Conservation (phyloP, 2,797 vertebrate species). For the Pantherophis alleghaniensis region DNA sequence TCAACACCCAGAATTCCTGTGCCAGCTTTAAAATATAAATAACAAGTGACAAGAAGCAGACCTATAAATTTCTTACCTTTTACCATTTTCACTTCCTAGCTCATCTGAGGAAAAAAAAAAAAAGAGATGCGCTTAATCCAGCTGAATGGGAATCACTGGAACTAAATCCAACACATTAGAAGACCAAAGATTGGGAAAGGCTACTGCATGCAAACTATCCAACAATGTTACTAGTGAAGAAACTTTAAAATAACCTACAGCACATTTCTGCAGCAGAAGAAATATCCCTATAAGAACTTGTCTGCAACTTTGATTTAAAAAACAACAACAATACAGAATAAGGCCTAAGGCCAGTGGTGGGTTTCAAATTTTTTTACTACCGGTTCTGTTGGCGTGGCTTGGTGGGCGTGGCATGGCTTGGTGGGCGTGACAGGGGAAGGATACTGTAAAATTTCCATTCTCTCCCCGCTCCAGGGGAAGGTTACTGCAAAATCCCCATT, state of each 20-base stretch:
- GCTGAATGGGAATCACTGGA: background rate
- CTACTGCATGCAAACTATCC: background rate
- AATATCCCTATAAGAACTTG: background rate
- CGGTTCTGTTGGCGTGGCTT: too few relatives aligned
- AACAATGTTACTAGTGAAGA: background rate
- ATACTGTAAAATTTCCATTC: too few relatives aligned
- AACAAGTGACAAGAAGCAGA: rapidly evolving
- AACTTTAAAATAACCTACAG: background rate
- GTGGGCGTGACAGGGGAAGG: too few relatives aligned
- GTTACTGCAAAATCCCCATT: too few relatives aligned
- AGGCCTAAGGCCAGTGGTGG: background rate
- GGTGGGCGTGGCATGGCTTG: too few relatives aligned
- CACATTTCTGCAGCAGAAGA: background rate
- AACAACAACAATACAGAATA: background rate
- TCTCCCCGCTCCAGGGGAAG: too few relatives aligned
- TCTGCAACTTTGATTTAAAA: background rate
- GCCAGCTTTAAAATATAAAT: background rate
- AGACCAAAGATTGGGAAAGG: background rate
- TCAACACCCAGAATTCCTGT: background rate
- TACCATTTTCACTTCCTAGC: constrained; percentile 70
- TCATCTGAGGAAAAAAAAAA: constrained; percentile 70
- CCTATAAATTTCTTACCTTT: constrained; percentile 69
- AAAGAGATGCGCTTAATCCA: constrained; percentile 36
- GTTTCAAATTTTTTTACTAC: too few relatives aligned
- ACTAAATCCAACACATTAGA: background rate